phyloP scores from a whole-genome alignment of 2,888 invertebrate genomes.

The Torymus aiolomorphi region DNA sequence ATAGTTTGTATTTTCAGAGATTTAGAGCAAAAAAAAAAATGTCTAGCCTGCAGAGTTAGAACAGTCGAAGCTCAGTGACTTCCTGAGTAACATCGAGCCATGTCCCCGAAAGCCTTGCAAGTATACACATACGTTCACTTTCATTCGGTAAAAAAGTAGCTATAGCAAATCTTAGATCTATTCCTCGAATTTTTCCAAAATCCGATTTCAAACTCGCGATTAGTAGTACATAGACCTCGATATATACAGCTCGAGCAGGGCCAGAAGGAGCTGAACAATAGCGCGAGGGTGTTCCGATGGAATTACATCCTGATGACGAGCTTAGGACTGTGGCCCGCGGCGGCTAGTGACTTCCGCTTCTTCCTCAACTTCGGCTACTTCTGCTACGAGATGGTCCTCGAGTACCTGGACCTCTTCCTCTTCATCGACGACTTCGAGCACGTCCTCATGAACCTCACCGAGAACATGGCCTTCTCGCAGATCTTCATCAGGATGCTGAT shows the following conservation, averaged over 20 bases:
- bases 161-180: no score
- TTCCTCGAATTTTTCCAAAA: no score
- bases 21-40: no score
- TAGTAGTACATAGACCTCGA: no score
- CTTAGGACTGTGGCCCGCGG: conserved; percentile 67
- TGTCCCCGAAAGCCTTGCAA: no score
- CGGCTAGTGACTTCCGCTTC: conserved; percentile 61
- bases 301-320: conserved; percentile 62
- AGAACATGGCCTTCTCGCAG: conserved; percentile 67
- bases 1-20: no score
- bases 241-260: conserved; percentile 26
- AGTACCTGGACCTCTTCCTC: conserved; percentile 66
- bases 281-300: conserved; percentile 63
- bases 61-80: no score
- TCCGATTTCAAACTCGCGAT: no score
- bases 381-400: conserved; percentile 66
- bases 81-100: no score
- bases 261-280: conserved; percentile 61
- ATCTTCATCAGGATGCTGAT: conserved; percentile 66
- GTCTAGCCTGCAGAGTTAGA: no score
- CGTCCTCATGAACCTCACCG: conserved; percentile 67
- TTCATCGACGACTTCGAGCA: conserved; percentile 65
- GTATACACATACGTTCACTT: no score
- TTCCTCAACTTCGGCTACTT: conserved; percentile 65
- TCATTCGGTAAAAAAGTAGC: no score